A percentile compares a stretch with the other conserved stretches of the same genome.
phyloP scores from a whole-genome alignment of 1,140 invertebrate species.

The Listronotus oregonensis region DNA sequence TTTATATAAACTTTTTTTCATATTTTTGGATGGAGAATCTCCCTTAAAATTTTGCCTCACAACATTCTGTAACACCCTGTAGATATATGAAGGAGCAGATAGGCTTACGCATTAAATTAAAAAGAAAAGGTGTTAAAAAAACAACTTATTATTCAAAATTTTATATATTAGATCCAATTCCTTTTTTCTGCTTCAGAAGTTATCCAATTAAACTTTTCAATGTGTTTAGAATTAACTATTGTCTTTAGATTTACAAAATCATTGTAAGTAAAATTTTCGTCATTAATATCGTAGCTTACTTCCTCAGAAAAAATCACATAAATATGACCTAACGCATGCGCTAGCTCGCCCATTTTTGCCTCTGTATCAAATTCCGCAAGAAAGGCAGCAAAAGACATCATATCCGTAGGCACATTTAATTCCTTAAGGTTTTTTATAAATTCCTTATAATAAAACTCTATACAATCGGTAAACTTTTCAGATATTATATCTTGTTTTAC shows the following conservation, averaged over 20 bases:
- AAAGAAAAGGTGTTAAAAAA: too few relatives aligned
- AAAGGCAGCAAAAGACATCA: constrained; percentile 14
- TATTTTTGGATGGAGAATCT: too few relatives aligned
- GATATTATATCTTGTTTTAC: constrained; percentile 48
- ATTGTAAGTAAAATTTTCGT: neutral
- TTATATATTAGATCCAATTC: constrained; percentile 13
- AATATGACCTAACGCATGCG: constrained; percentile 20
- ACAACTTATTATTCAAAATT: too few relatives aligned
- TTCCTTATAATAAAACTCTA: constrained; percentile 57
- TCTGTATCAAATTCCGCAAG: constrained; percentile 31
- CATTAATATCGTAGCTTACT: constrained; percentile 2
- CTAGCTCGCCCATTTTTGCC: constrained; percentile 5
- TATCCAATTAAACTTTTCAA: constrained; percentile 20
- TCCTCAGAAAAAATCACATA: constrained; percentile 19
- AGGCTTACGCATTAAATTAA: too few relatives aligned
- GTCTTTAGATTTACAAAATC: too few relatives aligned
- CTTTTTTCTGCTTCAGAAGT: constrained; percentile 16
- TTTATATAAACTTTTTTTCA: too few relatives aligned
- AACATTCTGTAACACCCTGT: too few relatives aligned
- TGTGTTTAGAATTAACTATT: constrained; percentile 11
- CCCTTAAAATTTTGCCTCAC: too few relatives aligned
- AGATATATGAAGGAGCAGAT: too few relatives aligned
- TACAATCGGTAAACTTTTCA: constrained; percentile 53
- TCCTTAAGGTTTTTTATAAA: constrained; percentile 27
- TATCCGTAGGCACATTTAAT: constrained; percentile 13